phyloP scores from a whole-genome alignment of 37 sponge, comb jelly and placozoan genomes.

The Crambe crambe region DNA sequence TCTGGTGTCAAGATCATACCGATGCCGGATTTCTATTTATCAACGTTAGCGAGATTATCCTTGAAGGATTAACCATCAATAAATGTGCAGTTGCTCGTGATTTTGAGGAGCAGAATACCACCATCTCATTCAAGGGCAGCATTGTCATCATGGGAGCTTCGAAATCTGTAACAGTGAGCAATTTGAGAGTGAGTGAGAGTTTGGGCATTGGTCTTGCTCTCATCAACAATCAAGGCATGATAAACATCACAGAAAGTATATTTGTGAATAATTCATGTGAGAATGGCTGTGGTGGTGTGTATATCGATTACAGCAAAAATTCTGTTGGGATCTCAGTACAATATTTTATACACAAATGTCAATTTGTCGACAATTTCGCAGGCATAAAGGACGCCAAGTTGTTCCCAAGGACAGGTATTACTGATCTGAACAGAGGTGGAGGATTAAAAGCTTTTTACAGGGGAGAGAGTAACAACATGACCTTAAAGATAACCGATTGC shows the following conservation, averaged over 20 bases:
- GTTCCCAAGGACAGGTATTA: not conserved
- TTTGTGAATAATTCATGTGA: not conserved
- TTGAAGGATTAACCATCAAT: not conserved
- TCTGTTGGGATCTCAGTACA: no score
- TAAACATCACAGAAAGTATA: not conserved
- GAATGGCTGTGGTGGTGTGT: not conserved
- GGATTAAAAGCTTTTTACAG: conserved; percentile 41
- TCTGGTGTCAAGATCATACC: not conserved
- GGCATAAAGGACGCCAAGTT: not conserved
- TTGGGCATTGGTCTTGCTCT: not conserved
- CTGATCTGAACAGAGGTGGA: conserved; percentile 31
- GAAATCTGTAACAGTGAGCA: not conserved
- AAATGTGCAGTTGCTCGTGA: no score
- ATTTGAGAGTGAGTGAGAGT: not conserved
- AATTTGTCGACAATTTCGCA: not conserved
- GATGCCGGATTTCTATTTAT: not conserved
- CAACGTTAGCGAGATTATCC: not conserved
- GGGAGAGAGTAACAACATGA: conserved; percentile 9
- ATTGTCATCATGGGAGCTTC: not conserved
- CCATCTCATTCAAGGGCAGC: not conserved
- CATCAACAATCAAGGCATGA: not conserved
- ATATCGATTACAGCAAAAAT: no score
- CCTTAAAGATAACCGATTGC: conserved; percentile 3
- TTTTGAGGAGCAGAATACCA: no score
- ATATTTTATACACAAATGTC: no score